Base-by-base conservation (phyloP, 2,888 invertebrate genomes). In the Nomada goodeniana region DNA sequence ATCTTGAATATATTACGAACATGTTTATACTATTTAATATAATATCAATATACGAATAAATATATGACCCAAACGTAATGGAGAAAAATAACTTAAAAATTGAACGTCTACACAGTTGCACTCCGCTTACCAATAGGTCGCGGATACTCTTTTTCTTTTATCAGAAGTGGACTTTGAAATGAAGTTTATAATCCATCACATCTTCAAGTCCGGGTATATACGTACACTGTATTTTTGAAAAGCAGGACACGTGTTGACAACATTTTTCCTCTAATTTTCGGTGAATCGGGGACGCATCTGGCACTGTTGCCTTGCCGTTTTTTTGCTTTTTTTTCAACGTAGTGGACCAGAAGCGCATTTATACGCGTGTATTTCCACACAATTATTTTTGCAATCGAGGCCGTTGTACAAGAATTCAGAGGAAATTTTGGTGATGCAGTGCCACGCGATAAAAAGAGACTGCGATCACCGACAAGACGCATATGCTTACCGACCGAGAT, bases 301-400 rank as follows among this genome's bases (percentile, higher is more conserved):
- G 72, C 83, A 60, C 61, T 78, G 53, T 55, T 47, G 60, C 29
- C 61, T 73, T 44, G 47, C 7, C 36, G 36, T 36, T 36, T 36
- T 36, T 7, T 36, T 7, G 0, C 7, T 36, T 36, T 78, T 75
- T 67, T 80, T 72, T 20, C 53, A 64, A 13, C 63, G 5, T 57
- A 82, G 55, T 68, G 59, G 55, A 55, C 55, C 50, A 64, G 44
- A 63, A 68, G 83, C 70, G 60, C 69, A 44, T 47, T 68, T 76
- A 74, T 23, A 52, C 64, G 50, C 53, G 72, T 57, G 77, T 65
- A 76, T 82, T 77, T 83, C 71, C 85, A 84, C 73, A 47, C 72
- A 81, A 87, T 88, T 86, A 88, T 88, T 90, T 89, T 89, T 78
- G 78, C 76, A 74, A 86, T 82, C 67, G 83, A 88, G 82, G 88